phyloP scores from a whole-genome alignment of 1,140 invertebrate species.

The Atopsyche davidsoni region DNA sequence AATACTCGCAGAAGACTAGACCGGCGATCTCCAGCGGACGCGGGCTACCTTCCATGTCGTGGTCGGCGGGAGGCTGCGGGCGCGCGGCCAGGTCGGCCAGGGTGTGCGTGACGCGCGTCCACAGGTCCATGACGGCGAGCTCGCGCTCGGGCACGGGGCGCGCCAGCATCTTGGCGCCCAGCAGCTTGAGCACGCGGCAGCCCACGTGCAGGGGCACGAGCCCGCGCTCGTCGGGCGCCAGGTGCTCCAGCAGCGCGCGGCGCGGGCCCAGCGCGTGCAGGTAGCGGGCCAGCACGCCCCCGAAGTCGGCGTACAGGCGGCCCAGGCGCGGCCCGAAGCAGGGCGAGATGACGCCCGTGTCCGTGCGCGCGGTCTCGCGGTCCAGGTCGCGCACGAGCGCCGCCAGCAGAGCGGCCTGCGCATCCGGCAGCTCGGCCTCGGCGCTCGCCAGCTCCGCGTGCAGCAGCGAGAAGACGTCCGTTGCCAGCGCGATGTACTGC shows the following conservation, averaged over 20 bases:
- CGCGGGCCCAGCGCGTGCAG: conserved; percentile 56
- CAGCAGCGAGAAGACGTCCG: conserved; percentile 63
- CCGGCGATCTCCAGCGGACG: neutral
- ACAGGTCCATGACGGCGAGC: conserved; percentile 80
- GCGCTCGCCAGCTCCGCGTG: conserved; percentile 43
- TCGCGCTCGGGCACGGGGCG: conserved; percentile 83
- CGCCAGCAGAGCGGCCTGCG: conserved; percentile 75
- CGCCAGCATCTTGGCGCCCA: conserved; percentile 64
- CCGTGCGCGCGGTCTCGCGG: conserved; percentile 72
- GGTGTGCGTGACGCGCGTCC: conserved; percentile 82
- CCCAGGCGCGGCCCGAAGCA: conserved; percentile 66
- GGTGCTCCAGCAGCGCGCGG: conserved; percentile 39
- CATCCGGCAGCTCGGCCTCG: conserved; percentile 54
- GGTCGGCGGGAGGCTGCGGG: conserved; percentile 47
- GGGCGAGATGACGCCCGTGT: conserved; percentile 68
- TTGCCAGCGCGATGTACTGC: conserved; percentile 74
- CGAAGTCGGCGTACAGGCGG: conserved; percentile 71
- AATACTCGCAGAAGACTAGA: neutral
- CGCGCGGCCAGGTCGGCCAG: conserved; percentile 74
- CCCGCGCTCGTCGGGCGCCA: conserved; percentile 37
- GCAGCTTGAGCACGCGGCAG: conserved; percentile 74
- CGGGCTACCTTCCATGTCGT: conserved; percentile 60
- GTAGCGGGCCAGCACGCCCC: conserved; percentile 70
- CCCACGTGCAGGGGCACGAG: conserved; percentile 58
- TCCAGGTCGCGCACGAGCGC: conserved; percentile 82